Conservation (phyloP, 1,140 invertebrate genomes). For the Vollenhovia emeryi region DNA sequence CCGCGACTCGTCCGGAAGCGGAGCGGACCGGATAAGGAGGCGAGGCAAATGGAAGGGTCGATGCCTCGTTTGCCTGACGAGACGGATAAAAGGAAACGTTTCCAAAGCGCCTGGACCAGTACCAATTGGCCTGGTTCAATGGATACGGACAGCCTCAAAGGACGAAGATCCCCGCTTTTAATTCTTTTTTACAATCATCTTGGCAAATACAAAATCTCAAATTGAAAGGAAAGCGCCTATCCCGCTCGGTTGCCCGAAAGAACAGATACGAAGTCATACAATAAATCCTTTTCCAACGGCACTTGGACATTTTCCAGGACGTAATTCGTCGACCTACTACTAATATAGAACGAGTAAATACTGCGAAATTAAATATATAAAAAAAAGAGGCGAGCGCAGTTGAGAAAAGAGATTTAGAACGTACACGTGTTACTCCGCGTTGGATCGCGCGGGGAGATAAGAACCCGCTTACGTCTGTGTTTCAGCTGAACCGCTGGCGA, state of each 20-base stretch:
- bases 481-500: not conserved
- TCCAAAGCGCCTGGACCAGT: conserved; percentile 47
- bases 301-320: conserved; percentile 26
- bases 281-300: conserved; percentile 8
- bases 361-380: not conserved
- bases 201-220: conserved; percentile 64
- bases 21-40: not conserved
- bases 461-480: not conserved
- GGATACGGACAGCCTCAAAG: conserved; percentile 61
- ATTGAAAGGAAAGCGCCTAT: conserved; percentile 35
- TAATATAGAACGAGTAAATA: not conserved
- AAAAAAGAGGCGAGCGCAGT: not conserved
- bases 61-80: conserved; percentile 60
- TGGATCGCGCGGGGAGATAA: not conserved
- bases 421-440: not conserved
- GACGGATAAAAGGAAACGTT: conserved; percentile 64
- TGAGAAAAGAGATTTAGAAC: not conserved
- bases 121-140: conserved; percentile 62
- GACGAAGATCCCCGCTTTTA: conserved; percentile 39
- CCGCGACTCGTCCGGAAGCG: conserved; percentile 11
- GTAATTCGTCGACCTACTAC: conserved; percentile 40
- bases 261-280: conserved; percentile 12
- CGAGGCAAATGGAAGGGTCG: conserved; percentile 8
- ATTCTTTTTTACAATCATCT: conserved; percentile 62
- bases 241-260: not conserved